Conservation (phyloP, 2,113 vertebrate species). For the Nibea albiflora region DNA sequence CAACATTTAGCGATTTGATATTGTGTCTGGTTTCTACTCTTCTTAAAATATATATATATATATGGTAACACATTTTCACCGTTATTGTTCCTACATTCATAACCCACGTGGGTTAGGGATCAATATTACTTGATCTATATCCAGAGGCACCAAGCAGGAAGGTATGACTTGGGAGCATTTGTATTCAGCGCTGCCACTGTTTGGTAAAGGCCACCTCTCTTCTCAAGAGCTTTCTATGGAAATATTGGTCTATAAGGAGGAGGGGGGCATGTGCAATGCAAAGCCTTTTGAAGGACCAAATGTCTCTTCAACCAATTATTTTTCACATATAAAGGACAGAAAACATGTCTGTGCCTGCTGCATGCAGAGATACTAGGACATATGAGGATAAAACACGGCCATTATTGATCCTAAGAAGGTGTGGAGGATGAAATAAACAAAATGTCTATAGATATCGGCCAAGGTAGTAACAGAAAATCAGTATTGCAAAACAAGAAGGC, state of each 20-base stretch:
- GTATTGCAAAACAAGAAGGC: too few relatives aligned
- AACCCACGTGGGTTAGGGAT: slow-evolving; percentile 13
- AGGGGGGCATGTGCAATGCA: slow-evolving; percentile 8
- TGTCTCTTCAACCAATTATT: background rate
- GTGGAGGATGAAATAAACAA: too few relatives aligned
- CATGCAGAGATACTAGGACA: background rate
- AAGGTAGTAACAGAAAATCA: too few relatives aligned
- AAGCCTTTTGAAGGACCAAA: background rate
- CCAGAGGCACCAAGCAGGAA: slow-evolving; percentile 5
- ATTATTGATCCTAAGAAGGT: background rate
- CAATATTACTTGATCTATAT: slow-evolving; percentile 49
- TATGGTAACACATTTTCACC: background rate
- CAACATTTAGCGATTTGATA: background rate
- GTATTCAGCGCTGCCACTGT: slow-evolving; percentile 46
- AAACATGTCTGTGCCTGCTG: background rate
- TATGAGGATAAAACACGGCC: background rate
- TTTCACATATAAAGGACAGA: background rate
- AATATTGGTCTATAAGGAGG: slow-evolving; percentile 25
- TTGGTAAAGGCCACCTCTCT: slow-evolving; percentile 54
- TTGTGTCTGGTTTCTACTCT: background rate
- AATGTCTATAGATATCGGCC: too few relatives aligned
- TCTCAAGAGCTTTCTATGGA: slow-evolving; percentile 37
- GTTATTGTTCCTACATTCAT: slow-evolving; percentile 3
- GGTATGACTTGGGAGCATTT: slow-evolving; percentile 46
- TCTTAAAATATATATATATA: background rate